These are phyloP conservation scores for Harpagifer antarcticus DNA, from an alignment of 2,797 vertebrate genomes.

Conservation along the genomic window DNA sequence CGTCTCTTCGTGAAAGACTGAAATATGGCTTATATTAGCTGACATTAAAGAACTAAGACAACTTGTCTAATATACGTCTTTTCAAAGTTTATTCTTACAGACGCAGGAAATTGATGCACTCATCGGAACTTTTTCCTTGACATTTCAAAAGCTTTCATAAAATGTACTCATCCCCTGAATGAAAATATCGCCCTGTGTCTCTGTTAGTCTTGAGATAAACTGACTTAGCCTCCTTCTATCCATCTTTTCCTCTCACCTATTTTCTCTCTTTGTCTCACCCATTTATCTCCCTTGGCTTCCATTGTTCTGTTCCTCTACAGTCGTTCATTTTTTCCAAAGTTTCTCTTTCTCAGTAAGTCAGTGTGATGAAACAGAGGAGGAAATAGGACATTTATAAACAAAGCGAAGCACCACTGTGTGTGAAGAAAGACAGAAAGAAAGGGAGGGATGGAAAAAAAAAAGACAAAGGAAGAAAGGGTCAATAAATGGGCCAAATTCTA, in stretches of 20 bases:
- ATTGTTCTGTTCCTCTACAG: constrained; percentile 4
- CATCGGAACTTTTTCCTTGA: constrained; percentile 22
- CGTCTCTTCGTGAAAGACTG: background rate
- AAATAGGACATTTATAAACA: constrained; percentile 18
- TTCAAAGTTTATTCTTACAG: constrained; percentile 23
- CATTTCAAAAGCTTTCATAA: constrained; percentile 28
- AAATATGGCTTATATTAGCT: constrained; percentile 7
- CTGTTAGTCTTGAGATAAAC: constrained; percentile 9
- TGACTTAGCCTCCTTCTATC: background rate
- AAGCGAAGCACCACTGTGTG: background rate
- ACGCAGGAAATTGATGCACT: background rate
- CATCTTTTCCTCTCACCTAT: constrained; percentile 8
- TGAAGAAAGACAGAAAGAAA: background rate
- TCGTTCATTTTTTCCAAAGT: background rate
- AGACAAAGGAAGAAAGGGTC: background rate
- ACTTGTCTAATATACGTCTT: background rate
- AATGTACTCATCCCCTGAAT: constrained; percentile 2
- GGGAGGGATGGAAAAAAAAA: background rate
- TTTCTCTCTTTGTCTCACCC: constrained; percentile 15
- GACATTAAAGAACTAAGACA: constrained; percentile 28
- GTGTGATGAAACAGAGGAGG: constrained; percentile 19
- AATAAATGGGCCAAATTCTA: background rate
- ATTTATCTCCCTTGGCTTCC: constrained; percentile 24
- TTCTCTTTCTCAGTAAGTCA: background rate
- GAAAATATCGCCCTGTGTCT: background rate